Base-by-base conservation (phyloP, 2,113 vertebrate genomes). In the Xiphophorus couchianus region DNA sequence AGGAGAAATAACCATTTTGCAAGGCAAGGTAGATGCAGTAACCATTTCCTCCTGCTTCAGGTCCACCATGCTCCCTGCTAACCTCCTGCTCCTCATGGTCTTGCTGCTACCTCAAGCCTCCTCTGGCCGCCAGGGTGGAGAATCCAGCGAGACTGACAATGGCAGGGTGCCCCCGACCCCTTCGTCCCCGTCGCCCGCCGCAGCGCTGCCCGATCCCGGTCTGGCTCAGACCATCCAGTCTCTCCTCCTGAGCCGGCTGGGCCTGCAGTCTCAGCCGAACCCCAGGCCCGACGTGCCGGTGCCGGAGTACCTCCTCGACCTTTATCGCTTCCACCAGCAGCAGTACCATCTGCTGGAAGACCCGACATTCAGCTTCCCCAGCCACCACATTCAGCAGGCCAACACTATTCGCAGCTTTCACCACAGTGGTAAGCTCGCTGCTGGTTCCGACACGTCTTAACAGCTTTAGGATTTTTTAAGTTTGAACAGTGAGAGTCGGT, bases 51-150 rank as follows among this genome's bases (percentile, higher is more conserved):
- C 51, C 30, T 12, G 66, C 61, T 51, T n/a, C 88, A 96, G 95
- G 82, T 94, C 90, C 94, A 95, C 89, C 90, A 96, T 96, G 95
- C 93, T 95, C 94, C 94, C 93, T 94, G 94, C 94, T 96, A 95
- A 94, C 88, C 91, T 95, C 76, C 86, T 95, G 88, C 86, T 94
- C 90, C 94, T 95, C 90, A 94, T 94, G 93, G 90, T 94, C 89
- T 90, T 95, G 93, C 93, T 95, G 89, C 90, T 95, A 90, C 93
- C 94, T 93, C 94, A 94, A 80, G 90, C 88, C 89, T 93, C 88
- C 81, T 94, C 90, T 88, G 92, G 91, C 92, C 90, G 90, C 79
- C 93, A 94, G 88, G 89, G 86, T 76, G 85, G 77, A 83, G 88
- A 88, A 85, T 76, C 82, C 84, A 86, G 88, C 79, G 81, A 92